These are phyloP conservation scores for Orgyia antiqua DNA, from an alignment of 2,888 invertebrate species.

Conservation along the genomic window DNA sequence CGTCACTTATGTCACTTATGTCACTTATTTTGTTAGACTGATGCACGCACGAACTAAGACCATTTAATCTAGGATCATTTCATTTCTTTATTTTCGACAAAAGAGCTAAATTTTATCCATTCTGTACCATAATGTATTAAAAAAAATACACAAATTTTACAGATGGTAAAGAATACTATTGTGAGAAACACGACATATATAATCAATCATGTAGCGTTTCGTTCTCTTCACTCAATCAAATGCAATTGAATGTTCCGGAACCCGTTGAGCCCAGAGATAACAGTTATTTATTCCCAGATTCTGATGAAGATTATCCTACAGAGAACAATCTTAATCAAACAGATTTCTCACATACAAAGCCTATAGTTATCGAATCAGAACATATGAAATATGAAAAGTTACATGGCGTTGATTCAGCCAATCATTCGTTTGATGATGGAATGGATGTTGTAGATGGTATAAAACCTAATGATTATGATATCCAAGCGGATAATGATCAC, in stretches of 20 bases:
- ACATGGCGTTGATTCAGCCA: slow-evolving; percentile 55
- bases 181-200: slow-evolving; percentile 70
- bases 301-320: slow-evolving; percentile 66
- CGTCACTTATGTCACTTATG: no score
- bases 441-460: slow-evolving; percentile 61
- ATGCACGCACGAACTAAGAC: no score
- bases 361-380: slow-evolving; percentile 67
- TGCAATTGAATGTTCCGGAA: slow-evolving; percentile 62
- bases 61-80: no score
- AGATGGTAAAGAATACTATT: slow-evolving; percentile 72
- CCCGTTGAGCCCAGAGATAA: slow-evolving; percentile 58
- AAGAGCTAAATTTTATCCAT: no score
- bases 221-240: slow-evolving; percentile 60
- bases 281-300: slow-evolving; percentile 55
- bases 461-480: slow-evolving; percentile 35
- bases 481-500: slow-evolving; percentile 27
- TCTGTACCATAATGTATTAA: no score
- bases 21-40: no score
- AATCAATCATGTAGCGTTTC: slow-evolving; percentile 65
- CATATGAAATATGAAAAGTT: slow-evolving; percentile 52
- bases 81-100: no score
- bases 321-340: slow-evolving; percentile 69
- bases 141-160: no score
- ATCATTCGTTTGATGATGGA: slow-evolving; percentile 68
- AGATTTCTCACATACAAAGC: slow-evolving; percentile 67